Percentiles rank a stretch among this genome's conserved stretches.
phyloP scores from a whole-genome alignment of 2,113 vertebrate genomes.

The Saimiri boliviensis region DNA sequence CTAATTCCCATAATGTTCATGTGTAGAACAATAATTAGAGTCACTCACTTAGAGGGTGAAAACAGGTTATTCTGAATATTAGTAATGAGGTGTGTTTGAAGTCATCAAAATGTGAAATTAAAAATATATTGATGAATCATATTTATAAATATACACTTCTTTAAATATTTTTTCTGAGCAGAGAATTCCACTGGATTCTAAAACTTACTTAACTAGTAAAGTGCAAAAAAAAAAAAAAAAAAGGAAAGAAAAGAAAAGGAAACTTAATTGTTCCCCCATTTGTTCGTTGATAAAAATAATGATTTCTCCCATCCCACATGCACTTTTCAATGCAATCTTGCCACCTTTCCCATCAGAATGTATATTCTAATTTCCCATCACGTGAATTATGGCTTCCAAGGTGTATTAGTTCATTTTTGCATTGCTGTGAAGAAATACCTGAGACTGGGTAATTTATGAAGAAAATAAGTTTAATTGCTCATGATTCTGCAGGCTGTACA shows the following conservation, averaged over 20 bases:
- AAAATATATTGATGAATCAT: constrained; percentile 34
- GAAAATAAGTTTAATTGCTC: too few species aligned
- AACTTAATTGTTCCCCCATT: neutral
- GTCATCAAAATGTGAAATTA: constrained; percentile 65
- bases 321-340: neutral
- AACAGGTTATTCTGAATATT: constrained; percentile 20
- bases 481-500: too few species aligned
- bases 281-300: neutral
- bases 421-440: too few species aligned
- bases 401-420: too few species aligned
- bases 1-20: constrained; percentile 17
- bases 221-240: neutral
- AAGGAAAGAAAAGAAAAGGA: neutral
- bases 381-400: neutral
- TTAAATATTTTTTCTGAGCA: constrained; percentile 10
- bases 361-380: neutral
- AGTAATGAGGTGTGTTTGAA: constrained; percentile 3
- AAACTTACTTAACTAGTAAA: neutral
- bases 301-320: neutral
- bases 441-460: too few species aligned
- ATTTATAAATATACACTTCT: constrained; percentile 19
- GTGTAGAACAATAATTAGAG: constrained; percentile 45
- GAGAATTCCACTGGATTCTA: constrained; percentile 10
- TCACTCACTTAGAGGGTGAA: constrained; percentile 4
- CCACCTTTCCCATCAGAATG: neutral